Evolutionary conservation across 2,888 invertebrate genomes (phyloP).

Genomic region (Plutella xylostella): DNA sequence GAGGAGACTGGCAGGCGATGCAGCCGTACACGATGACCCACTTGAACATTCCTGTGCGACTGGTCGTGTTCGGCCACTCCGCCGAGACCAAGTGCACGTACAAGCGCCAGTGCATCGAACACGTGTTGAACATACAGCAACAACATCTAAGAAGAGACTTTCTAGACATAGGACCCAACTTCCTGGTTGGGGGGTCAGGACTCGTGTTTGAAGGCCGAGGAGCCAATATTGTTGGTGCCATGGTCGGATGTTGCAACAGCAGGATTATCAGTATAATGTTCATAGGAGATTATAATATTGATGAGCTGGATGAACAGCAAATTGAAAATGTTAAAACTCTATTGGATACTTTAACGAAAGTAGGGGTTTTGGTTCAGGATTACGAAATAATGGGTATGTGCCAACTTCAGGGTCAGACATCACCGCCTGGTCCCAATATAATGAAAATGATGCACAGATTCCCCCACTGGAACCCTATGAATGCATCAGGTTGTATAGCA

Average conservation of each 20-base stretch:
- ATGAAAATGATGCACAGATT: slow-evolving; percentile 29
- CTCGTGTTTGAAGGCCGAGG: slow-evolving; percentile 51
- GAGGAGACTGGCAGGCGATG: slow-evolving; percentile 52
- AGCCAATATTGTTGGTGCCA: slow-evolving; percentile 39
- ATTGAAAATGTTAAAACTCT: slow-evolving; percentile 35
- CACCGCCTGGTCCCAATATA: slow-evolving; percentile 37
- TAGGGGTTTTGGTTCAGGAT: slow-evolving; percentile 28
- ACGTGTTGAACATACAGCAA: slow-evolving; percentile 33
- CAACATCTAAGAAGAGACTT: slow-evolving; percentile 32
- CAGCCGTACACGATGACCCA: slow-evolving; percentile 29
- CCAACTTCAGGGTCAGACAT: slow-evolving; percentile 30
- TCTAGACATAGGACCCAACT: slow-evolving; percentile 49
- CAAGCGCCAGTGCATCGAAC: slow-evolving; percentile 33
- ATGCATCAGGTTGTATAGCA: slow-evolving; percentile 14
- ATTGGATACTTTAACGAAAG: slow-evolving; percentile 30
- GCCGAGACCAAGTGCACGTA: slow-evolving; percentile 31
- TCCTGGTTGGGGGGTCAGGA: slow-evolving; percentile 43
- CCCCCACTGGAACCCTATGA: slow-evolving; percentile 33
- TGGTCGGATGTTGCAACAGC: slow-evolving; percentile 36
- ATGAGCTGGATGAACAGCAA: slow-evolving; percentile 27
- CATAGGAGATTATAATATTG: slow-evolving; percentile 38
- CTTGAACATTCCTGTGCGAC: slow-evolving; percentile 33
- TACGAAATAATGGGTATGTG: slow-evolving; percentile 40
- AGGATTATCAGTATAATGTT: slow-evolving; percentile 45
- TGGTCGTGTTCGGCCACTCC: slow-evolving; percentile 45